Base-by-base conservation (phyloP, 1,140 invertebrate genomes). In the Diorhabda carinulata region DNA sequence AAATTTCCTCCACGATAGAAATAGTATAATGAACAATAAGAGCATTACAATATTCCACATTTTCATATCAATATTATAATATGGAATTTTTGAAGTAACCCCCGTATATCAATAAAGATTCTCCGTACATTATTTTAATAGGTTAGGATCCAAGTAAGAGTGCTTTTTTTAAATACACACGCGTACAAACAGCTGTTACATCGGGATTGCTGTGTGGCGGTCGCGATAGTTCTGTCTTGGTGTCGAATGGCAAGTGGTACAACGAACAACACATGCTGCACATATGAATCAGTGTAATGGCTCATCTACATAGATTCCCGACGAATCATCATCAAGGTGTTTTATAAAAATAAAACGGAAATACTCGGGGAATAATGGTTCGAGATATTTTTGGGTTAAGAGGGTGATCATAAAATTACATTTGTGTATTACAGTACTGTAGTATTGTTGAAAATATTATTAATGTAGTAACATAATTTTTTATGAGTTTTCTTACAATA, bases 271-370 rank as follows among this genome's bases (percentile, higher is more conserved):
- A 62, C 43, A 62, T 62, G 61, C 43, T 44, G 5, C 61, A 62
- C 61, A 62, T 43, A 10, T 62, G 61, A 62, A 62, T 62, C 61
- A 62, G 58, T 25, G 61, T 62, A 62, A 62, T 62, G 61, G 61
- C 42, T 43, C 61, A 62, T 62, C 61, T 10, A 62, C 61, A 62
- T 62, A 62, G 61, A 62, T 62, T 47, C 61, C 7, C 43, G 42
- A 62, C 61, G 61, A 62, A 62, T 62, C 61, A 62, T 62, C 61
- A 62, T 62, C 44, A 44, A 62, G 61, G 61, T 62, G 61, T 62
- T 62, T 47, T 10, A 62, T 62, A 62, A 62, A 62, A 62, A 43
- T 62, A 62, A 62, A 62, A 62, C 61, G 61, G 61, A 62, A 62
- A 62, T 62, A 62, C 47, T 52, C 43, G 41, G 61, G 43, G 42